Evolutionary conservation across 1,140 invertebrate species (phyloP), one percentile per base, ranked within the genome.

Genomic region (Caenorhabditis brenneri): DNA sequence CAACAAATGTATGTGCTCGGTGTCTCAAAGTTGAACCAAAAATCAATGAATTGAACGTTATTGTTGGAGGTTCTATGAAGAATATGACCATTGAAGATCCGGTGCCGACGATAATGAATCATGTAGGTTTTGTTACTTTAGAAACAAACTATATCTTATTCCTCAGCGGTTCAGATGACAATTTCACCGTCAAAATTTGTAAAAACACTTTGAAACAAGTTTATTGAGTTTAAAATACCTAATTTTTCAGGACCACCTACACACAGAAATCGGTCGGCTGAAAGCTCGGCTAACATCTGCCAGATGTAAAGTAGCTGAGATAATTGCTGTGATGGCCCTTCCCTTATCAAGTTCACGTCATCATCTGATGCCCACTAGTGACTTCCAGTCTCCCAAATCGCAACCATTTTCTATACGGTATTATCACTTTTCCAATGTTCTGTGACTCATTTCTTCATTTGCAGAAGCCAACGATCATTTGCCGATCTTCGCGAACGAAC

Each of bases 391-490:
- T 27, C 42, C 65, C 0, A 74, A 42, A 22, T 74, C 65, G 65
- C 65, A 74, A 74, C 65, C 65, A 74, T 74, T 74, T 42, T 31
- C 65, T 4, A 74, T 74, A 19, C 65, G 65, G 65, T 74, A 74
- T 22, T 65, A 65, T 65, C 29, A 65, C 5, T 27, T 19, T 42
- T 42, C 10, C n/a, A 1, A 74, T 12, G 24, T 0, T 27, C 22
- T 10, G 10, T 74, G 65, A 74, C 19, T 74, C 65, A 74, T 31
- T n/a, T 55, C 19, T 29, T 74, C n/a, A 24, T 16, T 42, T 74
- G n/a, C 36, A 74, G 65, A 74, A 74, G 29, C 65, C 65, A 74
- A 46, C 65, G 65, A 42, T 74, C 65, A 74, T 74, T 74, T 74
- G 65, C 65, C 33, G 65, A 74, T 74, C 65, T 74, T 24, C 36